Evolutionary conservation across 2,113 vertebrate genomes (phyloP).

Genomic region (Tachuris rubrigastra): DNA sequence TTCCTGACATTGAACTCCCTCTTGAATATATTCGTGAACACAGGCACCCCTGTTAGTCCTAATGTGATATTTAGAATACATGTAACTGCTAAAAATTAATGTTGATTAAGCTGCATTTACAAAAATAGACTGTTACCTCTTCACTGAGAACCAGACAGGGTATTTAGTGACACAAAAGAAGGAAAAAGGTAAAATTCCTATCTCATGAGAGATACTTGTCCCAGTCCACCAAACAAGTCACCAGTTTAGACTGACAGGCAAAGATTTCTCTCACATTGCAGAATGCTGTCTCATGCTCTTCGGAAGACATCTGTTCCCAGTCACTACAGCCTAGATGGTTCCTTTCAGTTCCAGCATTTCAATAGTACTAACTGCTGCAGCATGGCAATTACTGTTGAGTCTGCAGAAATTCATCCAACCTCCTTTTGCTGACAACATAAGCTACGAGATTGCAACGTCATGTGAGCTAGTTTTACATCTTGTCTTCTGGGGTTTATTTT

Average conservation of each 20-base stretch:
- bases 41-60: neutral
- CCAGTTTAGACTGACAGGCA: neutral
- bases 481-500: neutral
- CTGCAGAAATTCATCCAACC: slow-evolving; percentile 21
- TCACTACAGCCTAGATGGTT: neutral
- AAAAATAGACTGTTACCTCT: neutral
- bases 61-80: neutral
- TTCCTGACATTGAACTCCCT: neutral
- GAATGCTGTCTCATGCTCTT: slow-evolving; percentile 27
- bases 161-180: neutral
- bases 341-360: slow-evolving; percentile 20
- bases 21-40: neutral
- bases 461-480: neutral
- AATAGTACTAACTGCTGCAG: neutral
- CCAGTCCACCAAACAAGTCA: neutral
- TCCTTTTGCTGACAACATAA: slow-evolving; percentile 33
- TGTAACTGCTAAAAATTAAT: neutral
- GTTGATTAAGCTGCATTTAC: neutral
- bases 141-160: neutral
- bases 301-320: neutral
- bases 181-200: neutral
- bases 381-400: slow-evolving; percentile 1
- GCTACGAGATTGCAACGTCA: neutral
- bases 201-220: neutral
- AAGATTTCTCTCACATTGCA: neutral